Base-by-base conservation (phyloP, 2,888 invertebrate genomes). In the Trachelus stipa region DNA sequence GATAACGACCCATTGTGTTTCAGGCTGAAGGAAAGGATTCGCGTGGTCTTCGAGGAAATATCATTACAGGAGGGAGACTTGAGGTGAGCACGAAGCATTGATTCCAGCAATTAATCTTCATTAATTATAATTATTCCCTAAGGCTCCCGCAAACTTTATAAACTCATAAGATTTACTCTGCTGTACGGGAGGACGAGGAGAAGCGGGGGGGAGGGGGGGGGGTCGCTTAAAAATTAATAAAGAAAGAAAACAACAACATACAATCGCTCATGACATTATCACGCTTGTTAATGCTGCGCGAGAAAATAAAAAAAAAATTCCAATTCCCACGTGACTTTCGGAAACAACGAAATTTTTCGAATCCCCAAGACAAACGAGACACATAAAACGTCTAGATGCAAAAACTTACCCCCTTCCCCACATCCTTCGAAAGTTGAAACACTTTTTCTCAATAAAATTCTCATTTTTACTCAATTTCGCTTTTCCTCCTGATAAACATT, bases 11-110 rank as follows among this genome's bases (percentile, higher is more conserved):
- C 34, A 83, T 85, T 83, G 82, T 84, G 86, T 94, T 94, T 84
- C 94, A 96, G 96, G 90, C 93, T 94, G 87, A 95, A 94, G 88
- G 96, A 96, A 92, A 93, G 96, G 83, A 96, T 98, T 84, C 95
- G 96, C 89, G 92, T 97, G 84, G 93, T 96, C 31, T 97, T 98
- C 89, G 96, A 97, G 91, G 96, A 97, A 92, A 93, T 96, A 84
- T 93, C 94, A 77, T 92, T 96, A 83, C 95, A 96, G 90, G 95
- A 95, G 91, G 96, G 96, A 79, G 96, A 96, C 89, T 92, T 95
- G 83, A 96, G 96, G 96, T 96, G 89, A 92, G 92, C 81, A 56
- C 30, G 77, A 78, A 31, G 31, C 6, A 68, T 40, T 33, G 69
- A 12, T 30, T 33, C 56, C 34, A 34, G 34, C 30, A 23, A 71